phyloP scores from a whole-genome alignment of 2,888 invertebrate genomes.

The Chloromyia formosa region DNA sequence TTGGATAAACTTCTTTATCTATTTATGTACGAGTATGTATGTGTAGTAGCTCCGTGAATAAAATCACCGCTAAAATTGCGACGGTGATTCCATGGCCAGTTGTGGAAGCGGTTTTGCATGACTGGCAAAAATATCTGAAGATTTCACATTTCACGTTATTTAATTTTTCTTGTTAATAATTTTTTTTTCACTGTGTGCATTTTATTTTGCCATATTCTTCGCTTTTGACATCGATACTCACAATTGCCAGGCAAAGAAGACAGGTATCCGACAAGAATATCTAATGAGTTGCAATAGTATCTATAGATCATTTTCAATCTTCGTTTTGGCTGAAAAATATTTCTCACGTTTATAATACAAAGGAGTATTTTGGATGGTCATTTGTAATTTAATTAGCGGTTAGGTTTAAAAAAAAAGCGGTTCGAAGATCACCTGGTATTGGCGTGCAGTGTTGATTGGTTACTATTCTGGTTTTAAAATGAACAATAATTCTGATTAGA shows the following conservation, averaged over 20 bases:
- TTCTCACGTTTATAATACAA: conserved; percentile 41
- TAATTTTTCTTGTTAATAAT: conserved; percentile 22
- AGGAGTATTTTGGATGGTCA: conserved; percentile 33
- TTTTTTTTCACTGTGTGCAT: conserved; percentile 8
- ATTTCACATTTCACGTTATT: conserved; percentile 46
- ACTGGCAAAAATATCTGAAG: conserved; percentile 44
- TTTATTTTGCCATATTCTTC: conserved; percentile 31
- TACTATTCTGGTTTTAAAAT: no score
- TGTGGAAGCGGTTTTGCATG: conserved; percentile 39
- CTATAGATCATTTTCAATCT: background rate
- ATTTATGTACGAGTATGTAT: background rate
- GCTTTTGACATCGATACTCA: conserved; percentile 41
- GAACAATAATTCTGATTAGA: no score
- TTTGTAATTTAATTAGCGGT: conserved; percentile 42
- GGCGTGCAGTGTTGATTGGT: background rate
- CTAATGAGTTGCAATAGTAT: conserved; percentile 35
- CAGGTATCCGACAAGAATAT: conserved; percentile 42
- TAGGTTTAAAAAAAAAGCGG: conserved; percentile 14
- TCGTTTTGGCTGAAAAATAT: conserved; percentile 28
- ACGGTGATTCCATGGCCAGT: no score
- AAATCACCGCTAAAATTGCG: background rate
- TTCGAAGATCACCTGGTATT: conserved; percentile 32
- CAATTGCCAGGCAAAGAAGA: conserved; percentile 25
- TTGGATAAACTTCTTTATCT: conserved; percentile 2
- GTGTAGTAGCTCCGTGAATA: background rate